These are phyloP conservation scores for Metacarcinus magister DNA, from an alignment of 2,888 invertebrate genomes.

Conservation along the genomic window DNA sequence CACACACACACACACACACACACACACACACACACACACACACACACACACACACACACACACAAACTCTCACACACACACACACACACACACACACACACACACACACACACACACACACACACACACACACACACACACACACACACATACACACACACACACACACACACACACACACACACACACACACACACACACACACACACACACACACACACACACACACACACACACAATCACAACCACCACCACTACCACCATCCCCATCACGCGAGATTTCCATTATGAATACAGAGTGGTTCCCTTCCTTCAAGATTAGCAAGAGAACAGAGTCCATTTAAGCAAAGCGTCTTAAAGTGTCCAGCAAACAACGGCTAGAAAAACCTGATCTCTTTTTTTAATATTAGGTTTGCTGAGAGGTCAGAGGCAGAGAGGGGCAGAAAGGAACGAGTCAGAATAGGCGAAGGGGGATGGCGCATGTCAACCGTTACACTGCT, in stretches of 20 bases:
- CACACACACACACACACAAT: not conserved
- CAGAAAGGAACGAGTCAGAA: too few relatives aligned
- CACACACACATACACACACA: not conserved
- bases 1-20: too few relatives aligned
- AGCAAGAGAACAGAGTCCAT: not conserved
- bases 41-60: too few relatives aligned
- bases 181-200: not conserved
- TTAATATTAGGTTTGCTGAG: too few relatives aligned
- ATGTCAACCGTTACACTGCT: too few relatives aligned
- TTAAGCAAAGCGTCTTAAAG: not conserved
- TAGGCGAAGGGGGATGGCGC: too few relatives aligned
- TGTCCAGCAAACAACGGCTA: slow-evolving; percentile 15
- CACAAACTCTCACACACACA: too few relatives aligned
- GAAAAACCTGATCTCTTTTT: not conserved
- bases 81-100: too few relatives aligned
- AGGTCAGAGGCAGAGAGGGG: too few relatives aligned
- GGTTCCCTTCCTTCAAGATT: not conserved
- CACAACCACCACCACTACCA: slow-evolving; percentile 33
- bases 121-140: not conserved
- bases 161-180: not conserved
- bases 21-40: too few relatives aligned
- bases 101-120: too few relatives aligned
- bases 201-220: not conserved
- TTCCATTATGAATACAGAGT: not conserved
- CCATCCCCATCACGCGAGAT: not conserved